A percentile compares a stretch with the other conserved stretches of the same genome.
phyloP scores from a whole-genome alignment of 2,888 invertebrate genomes.

The Germaria angustata region DNA sequence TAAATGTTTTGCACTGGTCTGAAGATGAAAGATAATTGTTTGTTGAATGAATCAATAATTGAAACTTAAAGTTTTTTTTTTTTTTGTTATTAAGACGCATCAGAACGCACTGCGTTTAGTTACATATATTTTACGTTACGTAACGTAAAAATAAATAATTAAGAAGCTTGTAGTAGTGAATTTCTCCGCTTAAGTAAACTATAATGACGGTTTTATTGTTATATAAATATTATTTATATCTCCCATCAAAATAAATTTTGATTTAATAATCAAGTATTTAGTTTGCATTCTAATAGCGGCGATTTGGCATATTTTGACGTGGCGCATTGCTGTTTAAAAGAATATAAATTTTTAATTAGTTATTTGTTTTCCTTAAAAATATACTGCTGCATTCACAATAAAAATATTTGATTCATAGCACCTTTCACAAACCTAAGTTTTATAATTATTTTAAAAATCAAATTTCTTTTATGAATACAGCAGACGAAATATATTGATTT shows the following conservation, averaged over 20 bases:
- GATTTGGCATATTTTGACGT: slow-evolving; percentile 77
- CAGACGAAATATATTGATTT: slow-evolving; percentile 1
- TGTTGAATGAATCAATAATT: slow-evolving; percentile 21
- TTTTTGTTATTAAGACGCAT: slow-evolving; percentile 6
- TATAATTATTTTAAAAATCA: neutral
- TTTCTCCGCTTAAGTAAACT: slow-evolving; percentile 41
- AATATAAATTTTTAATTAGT: slow-evolving; percentile 68
- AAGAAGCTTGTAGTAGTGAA: neutral
- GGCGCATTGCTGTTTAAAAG: slow-evolving; percentile 76
- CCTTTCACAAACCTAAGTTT: neutral
- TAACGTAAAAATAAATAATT: slow-evolving; percentile 13
- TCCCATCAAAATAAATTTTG: slow-evolving; percentile 20
- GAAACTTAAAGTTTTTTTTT: slow-evolving; percentile 24
- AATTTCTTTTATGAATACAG: neutral
- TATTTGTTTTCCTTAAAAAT: slow-evolving; percentile 24
- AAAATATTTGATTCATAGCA: neutral
- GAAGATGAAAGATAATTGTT: slow-evolving; percentile 7
- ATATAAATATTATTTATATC: slow-evolving; percentile 9
- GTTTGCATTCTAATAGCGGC: slow-evolving; percentile 75
- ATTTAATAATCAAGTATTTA: slow-evolving; percentile 33
- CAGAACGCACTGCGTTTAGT: slow-evolving; percentile 18
- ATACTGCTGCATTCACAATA: slow-evolving; percentile 4
- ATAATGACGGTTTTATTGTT: slow-evolving; percentile 28
- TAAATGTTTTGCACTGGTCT: neutral
- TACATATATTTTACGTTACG: slow-evolving; percentile 35